phyloP scores from a whole-genome alignment of 2,113 vertebrate genomes.

The Tringa solitaria region DNA sequence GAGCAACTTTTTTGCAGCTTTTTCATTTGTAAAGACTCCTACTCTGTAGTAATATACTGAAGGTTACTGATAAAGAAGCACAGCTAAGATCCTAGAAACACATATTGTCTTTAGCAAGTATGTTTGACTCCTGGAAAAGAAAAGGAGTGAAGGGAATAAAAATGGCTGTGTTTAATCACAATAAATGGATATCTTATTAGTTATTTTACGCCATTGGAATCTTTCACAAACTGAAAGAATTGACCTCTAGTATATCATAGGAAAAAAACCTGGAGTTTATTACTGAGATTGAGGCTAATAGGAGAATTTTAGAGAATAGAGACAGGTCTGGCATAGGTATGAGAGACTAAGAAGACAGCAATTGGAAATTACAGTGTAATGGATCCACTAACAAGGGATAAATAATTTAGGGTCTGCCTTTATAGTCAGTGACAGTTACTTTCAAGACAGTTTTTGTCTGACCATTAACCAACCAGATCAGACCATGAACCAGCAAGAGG shows the following conservation, averaged over 20 bases:
- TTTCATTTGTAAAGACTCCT: neutral
- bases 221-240: neutral
- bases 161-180: neutral
- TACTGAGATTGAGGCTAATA: neutral
- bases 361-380: neutral
- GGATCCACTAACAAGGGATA: neutral
- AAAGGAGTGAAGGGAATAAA: neutral
- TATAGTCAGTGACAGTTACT: neutral
- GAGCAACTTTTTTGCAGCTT: neutral
- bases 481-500: neutral
- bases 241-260: neutral
- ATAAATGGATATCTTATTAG: neutral
- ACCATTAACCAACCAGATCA: neutral
- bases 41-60: neutral
- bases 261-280: neutral
- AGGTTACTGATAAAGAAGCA: neutral
- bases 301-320: neutral
- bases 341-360: neutral
- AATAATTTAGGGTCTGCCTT: neutral
- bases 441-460: neutral
- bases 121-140: neutral
- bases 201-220: neutral
- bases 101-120: rapidly evolving
- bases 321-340: neutral
- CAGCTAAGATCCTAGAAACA: neutral